These are phyloP conservation scores for Takifugu bimaculatus DNA, from an alignment of 2,113 vertebrate genomes.

Conservation along the genomic window DNA sequence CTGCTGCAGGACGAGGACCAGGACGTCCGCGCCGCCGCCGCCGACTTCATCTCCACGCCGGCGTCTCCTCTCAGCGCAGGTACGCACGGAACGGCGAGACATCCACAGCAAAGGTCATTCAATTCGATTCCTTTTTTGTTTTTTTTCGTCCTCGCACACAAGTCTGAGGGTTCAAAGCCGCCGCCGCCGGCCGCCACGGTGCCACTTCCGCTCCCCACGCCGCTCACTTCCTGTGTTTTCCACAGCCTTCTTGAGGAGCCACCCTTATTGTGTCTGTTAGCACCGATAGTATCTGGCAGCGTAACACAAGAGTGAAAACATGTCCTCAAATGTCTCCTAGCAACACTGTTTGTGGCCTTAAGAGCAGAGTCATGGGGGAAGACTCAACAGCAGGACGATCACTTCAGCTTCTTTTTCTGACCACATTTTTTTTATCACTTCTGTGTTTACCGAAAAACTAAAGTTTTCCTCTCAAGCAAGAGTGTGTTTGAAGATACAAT, in stretches of 20 bases:
- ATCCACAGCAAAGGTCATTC: too few relatives aligned
- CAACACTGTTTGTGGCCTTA: not conserved
- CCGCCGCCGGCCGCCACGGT: constrained; percentile 11
- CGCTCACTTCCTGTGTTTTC: constrained; percentile 46
- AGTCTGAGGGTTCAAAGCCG: constrained; percentile 25
- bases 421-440: not conserved
- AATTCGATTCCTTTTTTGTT: too few relatives aligned
- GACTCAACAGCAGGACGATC: not conserved
- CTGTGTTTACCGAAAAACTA: not conserved
- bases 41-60: constrained; percentile 78
- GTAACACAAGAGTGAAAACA: constrained; percentile 30
- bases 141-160: not conserved
- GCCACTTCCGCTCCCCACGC: constrained; percentile 39
- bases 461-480: not conserved
- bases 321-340: not conserved
- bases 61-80: constrained; percentile 73
- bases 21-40: constrained; percentile 79
- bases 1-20: constrained; percentile 92
- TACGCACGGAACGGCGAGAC: constrained; percentile 43
- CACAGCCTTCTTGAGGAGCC: constrained; percentile 25
- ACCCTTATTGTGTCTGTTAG: constrained; percentile 52
- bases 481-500: not conserved
- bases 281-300: constrained; percentile 47
- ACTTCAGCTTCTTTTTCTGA: not conserved
- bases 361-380: constrained; percentile 9